A percentile compares a stretch with the other conserved stretches of the same genome.
Conservation (phyloP, 2,888 invertebrate genomes). For the Tribolium freemani region DNA sequence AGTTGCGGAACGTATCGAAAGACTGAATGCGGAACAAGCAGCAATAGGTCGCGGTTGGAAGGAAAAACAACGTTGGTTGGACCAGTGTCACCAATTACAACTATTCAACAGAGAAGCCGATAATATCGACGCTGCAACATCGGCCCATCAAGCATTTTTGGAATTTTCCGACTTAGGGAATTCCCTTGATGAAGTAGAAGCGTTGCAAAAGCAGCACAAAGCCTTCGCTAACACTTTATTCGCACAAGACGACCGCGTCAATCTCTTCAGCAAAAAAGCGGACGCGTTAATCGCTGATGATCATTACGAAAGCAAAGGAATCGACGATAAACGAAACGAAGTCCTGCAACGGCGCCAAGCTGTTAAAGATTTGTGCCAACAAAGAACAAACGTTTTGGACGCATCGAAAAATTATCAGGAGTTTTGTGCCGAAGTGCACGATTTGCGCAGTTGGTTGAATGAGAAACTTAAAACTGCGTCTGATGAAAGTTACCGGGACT, state of each 20-base stretch:
- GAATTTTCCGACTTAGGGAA: conserved; percentile 92
- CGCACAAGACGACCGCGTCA: conserved; percentile 93
- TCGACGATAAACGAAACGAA: conserved; percentile 79
- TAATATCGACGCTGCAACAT: conserved; percentile 95
- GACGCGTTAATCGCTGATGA: conserved; percentile 82
- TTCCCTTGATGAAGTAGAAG: conserved; percentile 92
- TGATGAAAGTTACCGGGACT: conserved; percentile 93
- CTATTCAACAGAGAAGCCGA: conserved; percentile 96
- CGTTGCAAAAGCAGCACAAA: conserved; percentile 91
- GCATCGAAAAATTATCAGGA: conserved; percentile 93
- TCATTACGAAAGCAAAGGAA: conserved; percentile 85
- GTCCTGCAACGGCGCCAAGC: conserved; percentile 82
- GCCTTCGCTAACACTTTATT: conserved; percentile 92
- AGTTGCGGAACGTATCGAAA: conserved; percentile 81
- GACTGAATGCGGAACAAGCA: conserved; percentile 81
- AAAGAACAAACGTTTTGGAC: conserved; percentile 80
- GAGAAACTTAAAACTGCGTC: conserved; percentile 93
- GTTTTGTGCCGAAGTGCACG: conserved; percentile 93
- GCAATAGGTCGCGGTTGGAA: conserved; percentile 86
- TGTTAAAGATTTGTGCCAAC: conserved; percentile 82
- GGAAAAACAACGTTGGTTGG: conserved; percentile 87
- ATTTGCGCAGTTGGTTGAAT: conserved; percentile 89
- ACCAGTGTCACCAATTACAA: conserved; percentile 90
- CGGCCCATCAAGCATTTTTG: conserved; percentile 93
- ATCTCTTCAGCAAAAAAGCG: conserved; percentile 86